phyloP scores from a whole-genome alignment of 1,140 invertebrate species.

The Acyrthosiphon pisum region DNA sequence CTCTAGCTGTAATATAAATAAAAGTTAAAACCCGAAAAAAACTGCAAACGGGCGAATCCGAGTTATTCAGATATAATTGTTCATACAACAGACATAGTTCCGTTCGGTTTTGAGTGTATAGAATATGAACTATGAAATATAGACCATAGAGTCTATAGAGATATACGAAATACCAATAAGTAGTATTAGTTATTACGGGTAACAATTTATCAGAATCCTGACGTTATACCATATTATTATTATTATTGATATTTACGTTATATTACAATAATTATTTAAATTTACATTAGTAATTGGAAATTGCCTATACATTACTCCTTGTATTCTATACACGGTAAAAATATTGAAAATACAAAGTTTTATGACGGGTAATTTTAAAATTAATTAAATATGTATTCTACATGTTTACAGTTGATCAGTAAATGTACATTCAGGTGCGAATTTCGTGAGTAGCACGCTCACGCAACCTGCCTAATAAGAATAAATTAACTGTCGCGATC shows the following conservation, averaged over 20 bases:
- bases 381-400: neutral
- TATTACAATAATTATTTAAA: neutral
- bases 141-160: too few species aligned
- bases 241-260: too few species aligned
- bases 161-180: too few species aligned
- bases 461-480: neutral
- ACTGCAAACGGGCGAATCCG: too few species aligned
- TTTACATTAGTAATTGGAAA: neutral
- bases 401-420: neutral
- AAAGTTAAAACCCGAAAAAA: too few species aligned
- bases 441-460: neutral
- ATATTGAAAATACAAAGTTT: neutral
- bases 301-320: conserved; percentile 7
- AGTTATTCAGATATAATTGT: too few species aligned
- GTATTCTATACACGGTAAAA: neutral
- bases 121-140: too few species aligned
- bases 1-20: too few species aligned
- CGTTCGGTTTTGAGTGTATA: too few species aligned
- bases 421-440: neutral
- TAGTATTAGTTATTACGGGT: neutral
- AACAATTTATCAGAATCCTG: neutral
- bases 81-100: too few species aligned
- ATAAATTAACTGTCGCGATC: neutral
- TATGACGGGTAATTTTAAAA: neutral
- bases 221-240: neutral